phyloP scores from a whole-genome alignment of 1,140 invertebrate species.

The Ptiloglossa arizonensis region DNA sequence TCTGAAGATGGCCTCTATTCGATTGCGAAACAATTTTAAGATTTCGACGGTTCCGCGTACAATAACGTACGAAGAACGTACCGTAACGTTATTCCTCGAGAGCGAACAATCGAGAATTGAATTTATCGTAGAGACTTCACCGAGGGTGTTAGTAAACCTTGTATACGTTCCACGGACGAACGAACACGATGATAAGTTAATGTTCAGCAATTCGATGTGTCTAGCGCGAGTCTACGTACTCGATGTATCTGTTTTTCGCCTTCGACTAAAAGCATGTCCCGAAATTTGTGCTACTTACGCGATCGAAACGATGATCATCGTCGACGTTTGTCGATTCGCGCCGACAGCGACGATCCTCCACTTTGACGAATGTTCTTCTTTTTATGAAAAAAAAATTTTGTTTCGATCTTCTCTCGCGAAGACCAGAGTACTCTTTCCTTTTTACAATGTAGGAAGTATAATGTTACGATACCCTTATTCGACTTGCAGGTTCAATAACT shows the following conservation, averaged over 20 bases:
- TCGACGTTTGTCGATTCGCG: no score
- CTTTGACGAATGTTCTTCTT: not conserved
- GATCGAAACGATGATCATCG: not conserved
- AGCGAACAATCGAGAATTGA: not conserved
- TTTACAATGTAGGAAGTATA: no score
- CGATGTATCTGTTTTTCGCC: conserved; percentile 29
- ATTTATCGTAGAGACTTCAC: not conserved
- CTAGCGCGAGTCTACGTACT: conserved; percentile 24
- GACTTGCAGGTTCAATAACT: not conserved
- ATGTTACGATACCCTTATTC: conserved; percentile 15
- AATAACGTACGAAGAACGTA: not conserved
- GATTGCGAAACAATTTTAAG: not conserved
- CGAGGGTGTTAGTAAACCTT: not conserved
- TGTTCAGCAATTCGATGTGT: conserved; percentile 27
- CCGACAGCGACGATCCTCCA: not conserved
- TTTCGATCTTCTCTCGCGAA: not conserved
- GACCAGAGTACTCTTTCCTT: no score
- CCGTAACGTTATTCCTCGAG: not conserved
- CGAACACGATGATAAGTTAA: not conserved
- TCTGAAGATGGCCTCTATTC: not conserved
- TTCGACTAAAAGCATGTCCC: not conserved
- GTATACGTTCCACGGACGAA: not conserved
- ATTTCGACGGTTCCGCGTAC: not conserved
- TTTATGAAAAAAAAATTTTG: not conserved
- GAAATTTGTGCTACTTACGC: conserved; percentile 2